Evolutionary conservation across 1,140 invertebrate species (phyloP).

Genomic region (Macrostomum lignano): DNA sequence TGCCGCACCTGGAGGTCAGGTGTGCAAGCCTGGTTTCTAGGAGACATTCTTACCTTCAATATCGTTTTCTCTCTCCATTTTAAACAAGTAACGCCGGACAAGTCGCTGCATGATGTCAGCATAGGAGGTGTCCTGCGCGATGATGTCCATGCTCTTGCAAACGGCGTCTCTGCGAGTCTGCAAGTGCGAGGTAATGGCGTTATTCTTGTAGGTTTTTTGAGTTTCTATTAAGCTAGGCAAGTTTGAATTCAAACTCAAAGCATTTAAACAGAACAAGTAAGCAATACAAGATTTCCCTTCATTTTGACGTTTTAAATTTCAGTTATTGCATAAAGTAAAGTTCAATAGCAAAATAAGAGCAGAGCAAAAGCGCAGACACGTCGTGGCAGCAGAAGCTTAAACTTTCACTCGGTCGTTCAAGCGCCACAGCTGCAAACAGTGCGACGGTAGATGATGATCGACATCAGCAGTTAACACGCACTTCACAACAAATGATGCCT

Average conservation of each 20-base stretch:
- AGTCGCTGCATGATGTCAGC: slow-evolving; percentile 23
- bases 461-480: too few relatives aligned
- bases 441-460: too few relatives aligned
- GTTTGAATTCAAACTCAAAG: too few relatives aligned
- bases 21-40: too few relatives aligned
- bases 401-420: too few relatives aligned
- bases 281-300: background rate
- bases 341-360: too few relatives aligned
- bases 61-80: slow-evolving; percentile 22
- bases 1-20: too few relatives aligned
- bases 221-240: background rate
- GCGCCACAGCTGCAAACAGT: too few relatives aligned
- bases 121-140: slow-evolving; percentile 20
- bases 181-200: slow-evolving; percentile 5
- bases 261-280: too few relatives aligned
- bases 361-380: too few relatives aligned
- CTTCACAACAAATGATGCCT: too few relatives aligned
- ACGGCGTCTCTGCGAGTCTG: slow-evolving; percentile 21
- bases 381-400: too few relatives aligned
- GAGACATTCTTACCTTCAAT: slow-evolving; percentile 17
- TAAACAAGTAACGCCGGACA: slow-evolving; percentile 22
- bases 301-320: background rate
- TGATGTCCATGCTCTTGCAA: slow-evolving; percentile 19
- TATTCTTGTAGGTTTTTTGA: background rate
- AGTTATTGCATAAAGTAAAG: background rate